These are phyloP conservation scores for Caenorhabditis auriculariae DNA, from an alignment of 2,888 invertebrate species.

Conservation along the genomic window DNA sequence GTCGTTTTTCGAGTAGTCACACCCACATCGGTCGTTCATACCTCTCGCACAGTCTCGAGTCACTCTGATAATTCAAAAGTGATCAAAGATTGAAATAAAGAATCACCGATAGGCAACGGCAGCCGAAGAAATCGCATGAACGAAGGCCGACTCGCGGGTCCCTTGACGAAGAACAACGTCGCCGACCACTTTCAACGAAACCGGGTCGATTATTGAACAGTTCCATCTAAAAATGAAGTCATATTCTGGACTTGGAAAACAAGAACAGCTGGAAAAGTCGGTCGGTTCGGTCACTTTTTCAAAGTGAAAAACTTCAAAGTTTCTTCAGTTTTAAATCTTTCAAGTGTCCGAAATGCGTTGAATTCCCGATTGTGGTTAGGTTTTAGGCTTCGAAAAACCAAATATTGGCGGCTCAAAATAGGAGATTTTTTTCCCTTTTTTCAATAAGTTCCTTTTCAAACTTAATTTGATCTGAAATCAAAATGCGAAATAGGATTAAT, in stretches of 20 bases:
- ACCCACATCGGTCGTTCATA: constrained; percentile 65
- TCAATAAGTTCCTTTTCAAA: no score
- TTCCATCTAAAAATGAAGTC: constrained; percentile 47
- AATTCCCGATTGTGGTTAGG: no score
- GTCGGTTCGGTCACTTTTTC: not conserved
- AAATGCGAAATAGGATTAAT: no score
- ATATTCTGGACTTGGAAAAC: not conserved
- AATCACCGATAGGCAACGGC: constrained; percentile 49
- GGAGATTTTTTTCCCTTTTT: no score
- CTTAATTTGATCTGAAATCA: no score
- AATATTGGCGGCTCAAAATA: no score
- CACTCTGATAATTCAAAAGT: constrained; percentile 60
- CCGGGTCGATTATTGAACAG: constrained; percentile 50
- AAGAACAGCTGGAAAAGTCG: not conserved
- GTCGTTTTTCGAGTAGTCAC: constrained; percentile 62
- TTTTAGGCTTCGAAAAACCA: no score
- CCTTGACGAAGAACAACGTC: constrained; percentile 55
- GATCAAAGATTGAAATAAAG: constrained; percentile 1
- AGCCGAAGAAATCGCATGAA: constrained; percentile 58
- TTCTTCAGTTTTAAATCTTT: not conserved
- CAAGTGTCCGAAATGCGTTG: no score
- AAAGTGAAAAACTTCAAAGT: not conserved
- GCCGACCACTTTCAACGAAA: constrained; percentile 41
- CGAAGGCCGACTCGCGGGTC: constrained; percentile 61
- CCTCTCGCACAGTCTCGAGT: constrained; percentile 67